Evolutionary conservation across 2,797 vertebrate species (phyloP).

Genomic region (Myiothlypis chrysogaster): DNA sequence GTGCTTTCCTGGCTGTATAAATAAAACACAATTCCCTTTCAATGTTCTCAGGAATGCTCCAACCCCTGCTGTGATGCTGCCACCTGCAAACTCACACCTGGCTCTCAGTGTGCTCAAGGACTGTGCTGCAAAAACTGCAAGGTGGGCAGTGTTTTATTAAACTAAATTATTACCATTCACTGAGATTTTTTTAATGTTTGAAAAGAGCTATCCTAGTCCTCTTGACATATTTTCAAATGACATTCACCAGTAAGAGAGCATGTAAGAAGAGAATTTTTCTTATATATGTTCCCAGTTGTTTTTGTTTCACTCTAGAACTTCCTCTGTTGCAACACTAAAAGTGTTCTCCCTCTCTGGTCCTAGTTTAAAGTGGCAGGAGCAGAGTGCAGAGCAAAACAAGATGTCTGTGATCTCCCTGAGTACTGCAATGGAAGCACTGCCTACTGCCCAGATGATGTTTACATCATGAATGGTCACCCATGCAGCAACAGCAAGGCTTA

Average conservation of each 20-base stretch:
- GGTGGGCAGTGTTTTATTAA: constrained; percentile 65
- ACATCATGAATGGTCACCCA: constrained; percentile 81
- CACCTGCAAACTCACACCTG: constrained; percentile 81
- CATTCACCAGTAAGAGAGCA: background rate
- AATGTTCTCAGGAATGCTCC: constrained; percentile 77
- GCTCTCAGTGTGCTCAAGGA: constrained; percentile 82
- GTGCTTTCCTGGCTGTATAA: background rate
- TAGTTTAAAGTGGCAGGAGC: constrained; percentile 82
- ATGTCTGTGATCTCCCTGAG: constrained; percentile 86
- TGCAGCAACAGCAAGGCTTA: constrained; percentile 77
- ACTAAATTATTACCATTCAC: background rate
- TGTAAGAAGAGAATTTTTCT: background rate
- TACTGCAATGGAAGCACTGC: constrained; percentile 78
- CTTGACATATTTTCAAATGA: background rate
- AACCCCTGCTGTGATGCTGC: constrained; percentile 83
- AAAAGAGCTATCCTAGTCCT: background rate
- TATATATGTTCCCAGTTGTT: background rate
- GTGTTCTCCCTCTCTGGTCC: background rate
- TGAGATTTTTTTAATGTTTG: background rate
- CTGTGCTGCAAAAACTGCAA: constrained; percentile 85
- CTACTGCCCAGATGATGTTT: constrained; percentile 81
- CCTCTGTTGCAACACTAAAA: background rate
- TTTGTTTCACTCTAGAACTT: background rate
- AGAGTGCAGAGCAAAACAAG: constrained; percentile 71
- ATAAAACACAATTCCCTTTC: background rate